These are phyloP conservation scores for Drosophila phalerata DNA, from an alignment of 2,888 invertebrate genomes.

Conservation along the genomic window DNA sequence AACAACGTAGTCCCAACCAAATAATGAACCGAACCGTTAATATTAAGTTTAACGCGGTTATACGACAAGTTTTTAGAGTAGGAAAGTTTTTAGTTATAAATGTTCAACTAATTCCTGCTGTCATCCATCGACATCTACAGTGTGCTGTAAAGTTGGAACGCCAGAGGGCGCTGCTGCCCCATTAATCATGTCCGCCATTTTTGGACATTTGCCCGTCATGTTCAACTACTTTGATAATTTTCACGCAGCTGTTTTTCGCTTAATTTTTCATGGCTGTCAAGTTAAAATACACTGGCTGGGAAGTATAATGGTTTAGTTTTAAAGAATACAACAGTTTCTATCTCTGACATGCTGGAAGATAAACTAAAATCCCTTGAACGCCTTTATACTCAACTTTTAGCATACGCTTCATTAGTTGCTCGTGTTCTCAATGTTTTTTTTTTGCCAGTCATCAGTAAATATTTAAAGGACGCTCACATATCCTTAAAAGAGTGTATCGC, in stretches of 20 bases:
- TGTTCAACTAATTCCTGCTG: constrained; percentile 34
- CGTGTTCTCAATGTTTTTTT: constrained; percentile 7
- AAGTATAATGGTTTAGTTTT: background rate
- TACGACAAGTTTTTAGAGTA: background rate
- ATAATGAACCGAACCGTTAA: background rate
- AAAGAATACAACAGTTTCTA: background rate
- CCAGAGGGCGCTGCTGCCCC: constrained; percentile 39
- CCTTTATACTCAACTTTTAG: background rate
- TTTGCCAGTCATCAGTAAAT: constrained; percentile 10
- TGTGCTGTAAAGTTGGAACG: constrained; percentile 31
- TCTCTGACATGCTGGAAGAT: background rate
- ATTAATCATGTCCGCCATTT: constrained; percentile 68
- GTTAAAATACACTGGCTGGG: background rate
- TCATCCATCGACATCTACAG: constrained; percentile 21
- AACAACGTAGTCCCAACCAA: background rate
- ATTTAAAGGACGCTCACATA: constrained; percentile 24
- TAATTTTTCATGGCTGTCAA: constrained; percentile 62
- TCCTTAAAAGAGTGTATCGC: constrained; percentile 6
- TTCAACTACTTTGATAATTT: constrained; percentile 79
- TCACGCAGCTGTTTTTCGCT: constrained; percentile 53
- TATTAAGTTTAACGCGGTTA: background rate
- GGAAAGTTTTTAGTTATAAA: constrained; percentile 18
- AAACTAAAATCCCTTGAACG: background rate
- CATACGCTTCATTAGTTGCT: constrained; percentile 44
- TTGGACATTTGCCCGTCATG: constrained; percentile 72